Evolutionary conservation across 2,797 vertebrate genomes (phyloP).

Genomic region (Coccyzus lansbergi): DNA sequence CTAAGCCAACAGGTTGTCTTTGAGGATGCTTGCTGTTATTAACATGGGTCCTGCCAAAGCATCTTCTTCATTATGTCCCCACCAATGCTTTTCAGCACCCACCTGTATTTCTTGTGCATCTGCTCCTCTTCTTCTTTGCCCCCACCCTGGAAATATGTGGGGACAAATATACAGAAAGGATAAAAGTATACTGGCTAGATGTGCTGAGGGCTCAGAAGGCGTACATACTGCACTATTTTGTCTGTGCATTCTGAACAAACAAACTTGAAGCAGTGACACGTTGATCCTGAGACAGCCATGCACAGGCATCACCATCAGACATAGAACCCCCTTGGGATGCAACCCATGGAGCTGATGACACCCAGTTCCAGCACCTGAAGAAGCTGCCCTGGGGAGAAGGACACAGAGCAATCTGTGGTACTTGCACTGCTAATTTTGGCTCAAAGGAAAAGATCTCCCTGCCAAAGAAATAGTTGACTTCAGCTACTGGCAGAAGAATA

Average conservation of each 20-base stretch:
- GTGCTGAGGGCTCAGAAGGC: background rate
- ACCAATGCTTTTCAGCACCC: background rate
- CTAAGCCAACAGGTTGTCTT: background rate
- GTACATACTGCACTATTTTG: background rate
- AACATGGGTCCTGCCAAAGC: background rate
- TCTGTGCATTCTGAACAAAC: background rate
- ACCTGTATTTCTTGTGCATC: background rate
- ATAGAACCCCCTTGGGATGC: background rate
- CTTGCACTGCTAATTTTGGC: background rate
- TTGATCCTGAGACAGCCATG: background rate
- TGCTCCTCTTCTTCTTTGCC: background rate
- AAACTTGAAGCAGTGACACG: background rate
- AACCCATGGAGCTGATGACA: background rate
- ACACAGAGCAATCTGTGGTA: background rate
- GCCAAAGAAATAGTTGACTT: constrained; percentile 3
- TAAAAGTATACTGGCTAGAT: background rate
- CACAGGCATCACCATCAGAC: background rate
- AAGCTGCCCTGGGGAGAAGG: background rate
- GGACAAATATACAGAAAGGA: background rate
- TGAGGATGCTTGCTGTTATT: background rate
- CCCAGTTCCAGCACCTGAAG: background rate
- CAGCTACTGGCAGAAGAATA: constrained; percentile 12
- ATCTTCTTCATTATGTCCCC: background rate
- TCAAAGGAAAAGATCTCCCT: background rate
- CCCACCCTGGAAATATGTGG: background rate